A percentile compares a stretch with the other conserved stretches of the same genome.
These are phyloP conservation scores for Heptranchias perlo DNA, from an alignment of 2,113 vertebrate genomes.

Conservation along the genomic window DNA sequence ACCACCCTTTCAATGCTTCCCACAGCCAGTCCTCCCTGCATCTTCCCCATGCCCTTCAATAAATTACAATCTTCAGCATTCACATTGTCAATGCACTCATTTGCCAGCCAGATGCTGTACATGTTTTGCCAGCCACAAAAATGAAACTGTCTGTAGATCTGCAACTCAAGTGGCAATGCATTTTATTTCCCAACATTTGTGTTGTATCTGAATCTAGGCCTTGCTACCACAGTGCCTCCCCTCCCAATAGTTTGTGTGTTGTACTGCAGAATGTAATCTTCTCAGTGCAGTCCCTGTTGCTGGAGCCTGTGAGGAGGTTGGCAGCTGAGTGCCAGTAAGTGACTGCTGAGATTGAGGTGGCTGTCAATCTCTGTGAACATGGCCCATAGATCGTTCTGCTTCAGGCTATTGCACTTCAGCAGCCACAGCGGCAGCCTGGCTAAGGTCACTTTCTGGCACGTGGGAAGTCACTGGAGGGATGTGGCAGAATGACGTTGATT, in stretches of 20 bases:
- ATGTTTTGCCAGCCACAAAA: background rate
- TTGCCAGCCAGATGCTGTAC: background rate
- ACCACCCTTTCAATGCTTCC: background rate
- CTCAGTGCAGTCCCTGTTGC: background rate
- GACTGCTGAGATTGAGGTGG: background rate
- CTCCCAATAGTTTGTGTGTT: background rate
- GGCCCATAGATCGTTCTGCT: background rate
- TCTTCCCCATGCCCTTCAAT: background rate
- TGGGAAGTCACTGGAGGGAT: background rate
- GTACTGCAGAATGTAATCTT: background rate
- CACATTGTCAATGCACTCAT: background rate
- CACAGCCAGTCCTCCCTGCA: background rate
- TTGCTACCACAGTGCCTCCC: background rate
- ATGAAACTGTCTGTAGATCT: background rate
- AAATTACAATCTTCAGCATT: background rate
- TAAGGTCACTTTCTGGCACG: background rate
- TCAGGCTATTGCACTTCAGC: background rate
- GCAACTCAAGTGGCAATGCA: background rate
- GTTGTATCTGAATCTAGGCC: background rate
- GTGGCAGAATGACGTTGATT: background rate
- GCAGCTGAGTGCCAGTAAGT: background rate
- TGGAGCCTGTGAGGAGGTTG: background rate
- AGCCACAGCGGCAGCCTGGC: background rate
- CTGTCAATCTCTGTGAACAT: background rate
- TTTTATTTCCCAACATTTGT: background rate